phyloP scores from a whole-genome alignment of 2,888 invertebrate genomes.

The Gerris lacustris region DNA sequence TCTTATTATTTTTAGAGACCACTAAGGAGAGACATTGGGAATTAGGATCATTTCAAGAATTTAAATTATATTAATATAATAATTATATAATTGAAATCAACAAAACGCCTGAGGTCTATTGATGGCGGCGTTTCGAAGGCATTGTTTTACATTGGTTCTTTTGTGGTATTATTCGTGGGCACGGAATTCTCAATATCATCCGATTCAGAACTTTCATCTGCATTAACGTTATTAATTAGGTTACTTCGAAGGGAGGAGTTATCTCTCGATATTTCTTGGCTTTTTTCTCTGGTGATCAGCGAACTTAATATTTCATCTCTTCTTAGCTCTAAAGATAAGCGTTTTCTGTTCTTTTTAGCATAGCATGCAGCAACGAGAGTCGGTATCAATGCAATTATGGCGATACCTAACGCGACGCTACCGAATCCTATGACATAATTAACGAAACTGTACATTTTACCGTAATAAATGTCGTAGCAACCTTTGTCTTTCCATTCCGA shows the following conservation, averaged over 20 bases:
- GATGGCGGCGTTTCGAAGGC: too few relatives aligned
- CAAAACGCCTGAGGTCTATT: too few relatives aligned
- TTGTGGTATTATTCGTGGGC: too few relatives aligned
- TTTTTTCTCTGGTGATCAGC: too few relatives aligned
- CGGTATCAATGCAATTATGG: background rate
- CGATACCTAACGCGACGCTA: background rate
- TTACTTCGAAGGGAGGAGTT: background rate
- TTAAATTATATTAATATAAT: too few relatives aligned
- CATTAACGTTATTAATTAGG: background rate
- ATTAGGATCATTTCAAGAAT: too few relatives aligned
- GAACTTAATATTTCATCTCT: too few relatives aligned
- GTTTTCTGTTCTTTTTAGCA: too few relatives aligned
- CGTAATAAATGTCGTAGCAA: background rate
- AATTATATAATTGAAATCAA: too few relatives aligned
- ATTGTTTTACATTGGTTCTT: background rate
- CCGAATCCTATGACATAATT: background rate
- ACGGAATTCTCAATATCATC: background rate
- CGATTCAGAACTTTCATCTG: background rate
- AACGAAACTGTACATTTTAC: background rate
- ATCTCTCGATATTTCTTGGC: background rate
- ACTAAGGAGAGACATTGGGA: too few relatives aligned
- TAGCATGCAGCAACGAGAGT: background rate
- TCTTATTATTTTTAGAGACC: too few relatives aligned
- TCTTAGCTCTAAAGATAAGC: too few relatives aligned
- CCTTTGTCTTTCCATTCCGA: background rate